phyloP scores from a whole-genome alignment of 2,888 invertebrate species.

The Teleogryllus oceanicus region DNA sequence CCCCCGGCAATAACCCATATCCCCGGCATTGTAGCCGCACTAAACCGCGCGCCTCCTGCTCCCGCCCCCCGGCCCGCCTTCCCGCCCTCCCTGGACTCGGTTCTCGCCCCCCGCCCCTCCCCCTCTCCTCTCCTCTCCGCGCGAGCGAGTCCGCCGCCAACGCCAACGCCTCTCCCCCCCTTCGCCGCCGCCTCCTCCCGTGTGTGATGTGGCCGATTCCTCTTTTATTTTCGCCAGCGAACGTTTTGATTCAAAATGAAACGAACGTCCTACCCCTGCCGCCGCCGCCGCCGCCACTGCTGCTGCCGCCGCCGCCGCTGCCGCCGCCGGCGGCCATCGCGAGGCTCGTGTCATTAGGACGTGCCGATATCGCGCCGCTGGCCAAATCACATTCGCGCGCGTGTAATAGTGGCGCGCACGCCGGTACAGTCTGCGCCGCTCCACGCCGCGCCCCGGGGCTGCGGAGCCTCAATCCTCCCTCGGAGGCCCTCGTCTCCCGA shows the following conservation, averaged over 20 bases:
- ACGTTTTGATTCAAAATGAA: constrained; percentile 33
- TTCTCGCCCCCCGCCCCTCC: constrained; percentile 21
- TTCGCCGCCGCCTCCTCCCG: constrained; percentile 23
- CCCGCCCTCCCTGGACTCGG: constrained; percentile 21
- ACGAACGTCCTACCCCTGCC: constrained; percentile 27
- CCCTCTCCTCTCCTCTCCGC: constrained; percentile 32
- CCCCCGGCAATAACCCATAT: constrained; percentile 34
- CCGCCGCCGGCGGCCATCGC: neutral
- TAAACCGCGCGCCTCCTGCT: constrained; percentile 11
- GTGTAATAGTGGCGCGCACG: constrained; percentile 28
- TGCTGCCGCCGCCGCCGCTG: neutral
- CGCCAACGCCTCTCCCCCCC: neutral
- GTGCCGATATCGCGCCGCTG: constrained; percentile 31
- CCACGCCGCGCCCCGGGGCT: neutral
- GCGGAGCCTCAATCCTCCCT: no score
- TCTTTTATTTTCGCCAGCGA: constrained; percentile 33
- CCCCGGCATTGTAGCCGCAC: constrained; percentile 31
- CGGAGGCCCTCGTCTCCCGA: no score
- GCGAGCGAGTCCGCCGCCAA: constrained; percentile 5
- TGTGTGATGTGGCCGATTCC: constrained; percentile 31
- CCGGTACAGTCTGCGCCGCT: constrained; percentile 3
- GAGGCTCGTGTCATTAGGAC: constrained; percentile 29
- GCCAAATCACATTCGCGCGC: constrained; percentile 30
- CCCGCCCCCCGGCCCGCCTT: constrained; percentile 22
- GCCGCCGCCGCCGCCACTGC: neutral